A percentile compares a stretch with the other conserved stretches of the same genome.
These are phyloP conservation scores for Vanessa atalanta DNA, from an alignment of 1,140 invertebrate species.

Conservation along the genomic window DNA sequence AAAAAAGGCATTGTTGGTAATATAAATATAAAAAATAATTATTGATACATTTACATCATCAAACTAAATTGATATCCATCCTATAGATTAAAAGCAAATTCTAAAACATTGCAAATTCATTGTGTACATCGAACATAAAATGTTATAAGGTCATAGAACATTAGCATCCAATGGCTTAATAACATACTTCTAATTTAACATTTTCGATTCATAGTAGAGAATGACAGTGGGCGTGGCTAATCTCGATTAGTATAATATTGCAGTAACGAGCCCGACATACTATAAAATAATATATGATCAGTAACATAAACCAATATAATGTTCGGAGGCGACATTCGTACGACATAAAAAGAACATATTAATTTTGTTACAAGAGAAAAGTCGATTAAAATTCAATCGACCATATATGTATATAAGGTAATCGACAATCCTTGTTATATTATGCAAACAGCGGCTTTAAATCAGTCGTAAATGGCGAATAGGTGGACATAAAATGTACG, in stretches of 20 bases:
- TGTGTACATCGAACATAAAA: conserved; percentile 14
- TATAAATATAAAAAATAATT: background rate
- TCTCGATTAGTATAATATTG: conserved; percentile 34
- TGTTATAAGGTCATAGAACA: conserved; percentile 35
- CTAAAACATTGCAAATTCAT: background rate
- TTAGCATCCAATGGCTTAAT: conserved; percentile 36
- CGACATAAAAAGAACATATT: conserved; percentile 19
- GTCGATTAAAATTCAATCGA: conserved; percentile 62
- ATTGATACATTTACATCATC: background rate
- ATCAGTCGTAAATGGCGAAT: conserved; percentile 69
- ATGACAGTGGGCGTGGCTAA: conserved; percentile 38
- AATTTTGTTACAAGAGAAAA: conserved; percentile 40
- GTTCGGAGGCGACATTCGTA: background rate
- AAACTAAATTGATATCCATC: background rate
- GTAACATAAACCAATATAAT: conserved; percentile 1
- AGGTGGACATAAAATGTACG: conserved; percentile 59
- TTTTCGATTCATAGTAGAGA: conserved; percentile 23
- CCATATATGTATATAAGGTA: conserved; percentile 54
- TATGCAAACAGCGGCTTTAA: conserved; percentile 69
- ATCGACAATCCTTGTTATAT: conserved; percentile 69
- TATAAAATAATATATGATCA: background rate
- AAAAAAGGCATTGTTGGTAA: no score
- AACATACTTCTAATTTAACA: conserved; percentile 34
- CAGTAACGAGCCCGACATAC: conserved; percentile 7
- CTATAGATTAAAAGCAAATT: background rate